Base-by-base conservation (phyloP, 37 sponge, comb jelly and placozoan genomes). In the Oscarella lobularis region DNA sequence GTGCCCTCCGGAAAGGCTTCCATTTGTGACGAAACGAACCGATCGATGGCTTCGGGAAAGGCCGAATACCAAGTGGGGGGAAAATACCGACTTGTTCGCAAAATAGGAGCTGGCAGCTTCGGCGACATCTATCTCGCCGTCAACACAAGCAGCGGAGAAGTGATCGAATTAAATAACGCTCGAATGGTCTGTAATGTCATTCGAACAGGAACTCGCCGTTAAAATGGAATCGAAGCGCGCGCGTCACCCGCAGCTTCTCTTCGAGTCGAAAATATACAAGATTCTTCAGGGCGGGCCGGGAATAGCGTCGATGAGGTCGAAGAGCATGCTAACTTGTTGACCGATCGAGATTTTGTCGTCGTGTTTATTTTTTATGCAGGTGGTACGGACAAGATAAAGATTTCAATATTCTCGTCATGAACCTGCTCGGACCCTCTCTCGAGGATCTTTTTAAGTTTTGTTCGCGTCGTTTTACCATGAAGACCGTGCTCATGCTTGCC, bases 371-470 rank as follows among this genome's bases (percentile, higher is more conserved):
- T n/a, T n/a, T n/a, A n/a, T n/a, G n/a, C 39, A 92, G 94, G 76
- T 95, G 95, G 92, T 97, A 90, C 74, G 99, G 99, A 3, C 78
- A 94, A 80, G 99, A 97, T 66, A 90, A 88, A 72, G 99, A 97
- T 32, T 93, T 91, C 85, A 97, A 97, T 77, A 91, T 94, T n/a
- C 84, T 97, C 32, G 99, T 97, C 33, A 93, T 97, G 94, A 94
- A 97, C 36, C 83, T 97, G 33, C 77, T 97, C 55, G 99, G 99
- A 1, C 99, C 99, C 2, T 90, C 91, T 73, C 75, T 97, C 14
- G 99, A 97, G 33, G 99, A 97, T 76, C 82, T 97, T 6, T 97
- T 97, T 81, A 97, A 97, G 80, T 97, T 93, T 77, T 97, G 99
- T 65, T 88, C 91, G 0, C 66, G 99, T 67, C 74, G 94, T 27